Evolutionary conservation across 2,113 vertebrate genomes (phyloP).

Genomic region (Lycocorax pyrrhopterus): DNA sequence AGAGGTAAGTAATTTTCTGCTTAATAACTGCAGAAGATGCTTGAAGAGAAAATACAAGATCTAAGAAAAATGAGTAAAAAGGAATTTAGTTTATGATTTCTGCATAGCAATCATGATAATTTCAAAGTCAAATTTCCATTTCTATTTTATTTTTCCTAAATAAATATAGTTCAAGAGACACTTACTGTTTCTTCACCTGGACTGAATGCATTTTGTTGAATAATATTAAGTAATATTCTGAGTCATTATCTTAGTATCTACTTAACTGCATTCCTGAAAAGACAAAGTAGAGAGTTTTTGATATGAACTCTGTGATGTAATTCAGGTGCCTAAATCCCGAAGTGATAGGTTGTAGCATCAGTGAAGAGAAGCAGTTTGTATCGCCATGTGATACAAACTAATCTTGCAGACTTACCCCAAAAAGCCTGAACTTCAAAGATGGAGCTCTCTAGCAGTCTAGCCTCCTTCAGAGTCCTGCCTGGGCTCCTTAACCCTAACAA

Average conservation of each 20-base stretch:
- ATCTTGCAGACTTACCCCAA: neutral
- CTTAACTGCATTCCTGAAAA: neutral
- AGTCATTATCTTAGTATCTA: neutral
- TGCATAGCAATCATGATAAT: neutral
- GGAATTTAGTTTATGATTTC: neutral
- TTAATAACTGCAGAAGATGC: neutral
- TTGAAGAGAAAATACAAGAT: neutral
- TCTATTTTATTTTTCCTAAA: neutral
- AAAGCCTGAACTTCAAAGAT: neutral
- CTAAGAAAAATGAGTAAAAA: neutral
- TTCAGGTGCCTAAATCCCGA: neutral
- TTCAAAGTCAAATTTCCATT: neutral
- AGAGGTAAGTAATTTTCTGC: neutral
- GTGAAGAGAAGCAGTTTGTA: neutral
- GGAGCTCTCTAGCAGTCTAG: neutral
- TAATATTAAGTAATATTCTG: neutral
- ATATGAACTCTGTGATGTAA: neutral
- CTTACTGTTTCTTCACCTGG: neutral
- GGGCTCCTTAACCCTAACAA: neutral
- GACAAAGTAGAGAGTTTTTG: neutral
- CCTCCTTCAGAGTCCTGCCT: neutral
- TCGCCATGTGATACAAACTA: neutral
- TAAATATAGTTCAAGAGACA: neutral
- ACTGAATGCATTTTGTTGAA: neutral
- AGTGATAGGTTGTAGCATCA: neutral